These are phyloP conservation scores for Sebastes glaucus DNA, from an alignment of 2,797 vertebrate species.

Conservation along the genomic window DNA sequence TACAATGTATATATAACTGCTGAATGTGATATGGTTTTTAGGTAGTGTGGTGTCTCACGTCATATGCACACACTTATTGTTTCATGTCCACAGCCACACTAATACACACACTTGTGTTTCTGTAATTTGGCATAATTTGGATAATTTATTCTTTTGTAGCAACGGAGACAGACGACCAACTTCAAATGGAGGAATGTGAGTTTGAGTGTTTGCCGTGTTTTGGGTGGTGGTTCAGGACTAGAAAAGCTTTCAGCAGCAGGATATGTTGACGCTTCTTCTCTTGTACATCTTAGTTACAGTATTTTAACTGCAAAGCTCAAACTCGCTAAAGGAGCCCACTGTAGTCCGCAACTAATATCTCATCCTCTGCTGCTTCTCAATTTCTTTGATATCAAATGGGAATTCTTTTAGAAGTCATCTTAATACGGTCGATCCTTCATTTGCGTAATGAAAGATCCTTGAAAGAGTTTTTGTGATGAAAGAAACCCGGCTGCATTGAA, in stretches of 20 bases:
- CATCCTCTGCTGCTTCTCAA: slow-evolving; percentile 21
- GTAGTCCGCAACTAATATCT: slow-evolving; percentile 19
- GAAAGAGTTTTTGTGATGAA: neutral
- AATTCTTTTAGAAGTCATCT: neutral
- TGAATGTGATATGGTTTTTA: neutral
- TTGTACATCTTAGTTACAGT: neutral
- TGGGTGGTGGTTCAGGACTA: slow-evolving; percentile 72
- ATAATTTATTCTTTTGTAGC: slow-evolving; percentile 84
- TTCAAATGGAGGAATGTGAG: slow-evolving; percentile 87
- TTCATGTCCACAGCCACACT: neutral
- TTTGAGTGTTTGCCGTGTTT: slow-evolving; percentile 76
- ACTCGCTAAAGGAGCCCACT: neutral
- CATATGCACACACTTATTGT: neutral
- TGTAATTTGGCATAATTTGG: slow-evolving; percentile 74
- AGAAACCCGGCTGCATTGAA: slow-evolving; percentile 1
- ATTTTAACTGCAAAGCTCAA: too few relatives aligned
- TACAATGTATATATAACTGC: neutral
- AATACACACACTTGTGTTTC: slow-evolving; percentile 34
- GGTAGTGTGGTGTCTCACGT: neutral
- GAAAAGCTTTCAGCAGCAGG: slow-evolving; percentile 40
- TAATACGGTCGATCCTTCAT: slow-evolving; percentile 14
- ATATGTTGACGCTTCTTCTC: slow-evolving; percentile 32
- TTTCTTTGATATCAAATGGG: slow-evolving; percentile 6
- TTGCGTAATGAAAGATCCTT: slow-evolving; percentile 20
- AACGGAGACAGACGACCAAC: slow-evolving; percentile 77